These are phyloP conservation scores for Emmelina monodactyla DNA, from an alignment of 2,888 invertebrate species.

Conservation along the genomic window DNA sequence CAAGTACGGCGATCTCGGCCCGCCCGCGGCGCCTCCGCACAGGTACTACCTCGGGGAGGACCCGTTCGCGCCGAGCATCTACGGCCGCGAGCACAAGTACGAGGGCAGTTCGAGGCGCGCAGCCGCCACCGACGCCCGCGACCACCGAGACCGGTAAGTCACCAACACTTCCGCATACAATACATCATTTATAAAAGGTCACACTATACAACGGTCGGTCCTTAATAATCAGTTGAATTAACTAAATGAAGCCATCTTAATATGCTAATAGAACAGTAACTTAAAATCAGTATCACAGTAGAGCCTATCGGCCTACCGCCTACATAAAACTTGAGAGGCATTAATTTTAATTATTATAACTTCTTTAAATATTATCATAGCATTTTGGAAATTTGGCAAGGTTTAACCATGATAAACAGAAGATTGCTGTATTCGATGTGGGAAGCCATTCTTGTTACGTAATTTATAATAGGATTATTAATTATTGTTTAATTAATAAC, in stretches of 20 bases:
- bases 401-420: constrained; percentile 19
- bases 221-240: too few species aligned
- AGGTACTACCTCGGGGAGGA: constrained; percentile 88
- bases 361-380: constrained; percentile 38
- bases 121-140: constrained; percentile 46
- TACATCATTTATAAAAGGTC: constrained; percentile 21
- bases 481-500: too few species aligned
- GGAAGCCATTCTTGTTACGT: too few species aligned
- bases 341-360: constrained; percentile 42
- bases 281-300: not conserved
- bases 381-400: constrained; percentile 31
- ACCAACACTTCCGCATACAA: constrained; percentile 13
- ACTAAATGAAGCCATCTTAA: too few species aligned
- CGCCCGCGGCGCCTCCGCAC: constrained; percentile 69
- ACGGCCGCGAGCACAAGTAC: constrained; percentile 85
- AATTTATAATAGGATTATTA: too few species aligned
- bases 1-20: constrained; percentile 59
- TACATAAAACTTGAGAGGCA: constrained; percentile 29
- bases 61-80: constrained; percentile 84
- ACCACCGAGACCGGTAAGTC: constrained; percentile 56
- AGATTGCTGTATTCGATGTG: too few species aligned
- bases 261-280: too few species aligned
- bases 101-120: constrained; percentile 69
- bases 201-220: too few species aligned
- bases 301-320: constrained; percentile 22